Percentiles rank a stretch among this genome's conserved stretches.
phyloP scores from a whole-genome alignment of 2,113 vertebrate species.

The Scopus umbretta region DNA sequence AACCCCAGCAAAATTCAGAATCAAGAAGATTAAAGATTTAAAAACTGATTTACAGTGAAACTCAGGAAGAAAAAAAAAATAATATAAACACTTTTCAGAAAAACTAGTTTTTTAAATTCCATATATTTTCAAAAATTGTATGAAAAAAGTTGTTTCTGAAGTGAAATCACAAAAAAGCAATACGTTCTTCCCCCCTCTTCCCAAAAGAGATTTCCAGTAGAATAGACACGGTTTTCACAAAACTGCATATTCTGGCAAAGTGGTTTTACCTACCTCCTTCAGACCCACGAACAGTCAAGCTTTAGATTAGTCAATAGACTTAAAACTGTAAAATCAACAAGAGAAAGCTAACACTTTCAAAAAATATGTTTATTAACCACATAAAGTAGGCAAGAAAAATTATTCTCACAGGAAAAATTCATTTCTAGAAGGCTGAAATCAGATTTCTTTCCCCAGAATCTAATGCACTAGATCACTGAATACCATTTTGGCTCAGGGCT shows the following conservation, averaged over 20 bases:
- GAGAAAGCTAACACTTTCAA: neutral
- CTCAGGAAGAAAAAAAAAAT: rapidly evolving
- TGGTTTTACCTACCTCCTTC: neutral
- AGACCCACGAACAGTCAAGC: neutral
- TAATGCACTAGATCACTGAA: neutral
- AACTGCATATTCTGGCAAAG: neutral
- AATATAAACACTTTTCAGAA: neutral
- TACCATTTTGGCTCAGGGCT: neutral
- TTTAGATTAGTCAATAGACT: neutral
- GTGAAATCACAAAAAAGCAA: neutral
- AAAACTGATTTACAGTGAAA: neutral
- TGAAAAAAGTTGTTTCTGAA: neutral
- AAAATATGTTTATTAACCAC: neutral
- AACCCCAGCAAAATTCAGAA: neutral
- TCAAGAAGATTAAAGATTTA: neutral
- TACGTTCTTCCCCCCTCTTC: neutral
- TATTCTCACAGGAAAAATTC: neutral
- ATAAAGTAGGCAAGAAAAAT: neutral
- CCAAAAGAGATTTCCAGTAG: neutral
- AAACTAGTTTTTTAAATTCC: neutral
- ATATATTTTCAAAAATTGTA: neutral
- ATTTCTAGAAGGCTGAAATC: neutral
- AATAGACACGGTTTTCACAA: neutral
- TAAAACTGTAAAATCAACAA: neutral
- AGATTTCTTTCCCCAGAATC: neutral